phyloP scores from a whole-genome alignment of 2,888 invertebrate species.

The Temnothorax rugatulus region DNA sequence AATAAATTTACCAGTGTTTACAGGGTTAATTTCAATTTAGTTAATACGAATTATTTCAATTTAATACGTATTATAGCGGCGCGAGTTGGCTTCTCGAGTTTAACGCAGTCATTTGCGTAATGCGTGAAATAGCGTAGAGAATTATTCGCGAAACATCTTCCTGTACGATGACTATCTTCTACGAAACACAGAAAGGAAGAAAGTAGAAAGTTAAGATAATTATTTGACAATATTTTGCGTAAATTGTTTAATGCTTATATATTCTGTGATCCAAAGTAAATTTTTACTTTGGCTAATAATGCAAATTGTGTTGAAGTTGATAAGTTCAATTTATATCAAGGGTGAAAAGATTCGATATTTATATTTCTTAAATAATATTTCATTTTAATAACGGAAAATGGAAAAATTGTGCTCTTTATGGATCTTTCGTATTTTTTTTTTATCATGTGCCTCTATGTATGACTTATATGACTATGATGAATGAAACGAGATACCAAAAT shows the following conservation, averaged over 20 bases:
- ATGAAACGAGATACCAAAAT: conserved; percentile 62
- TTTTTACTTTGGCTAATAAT: background rate
- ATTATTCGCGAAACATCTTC: background rate
- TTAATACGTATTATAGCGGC: conserved; percentile 23
- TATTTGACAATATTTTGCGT: background rate
- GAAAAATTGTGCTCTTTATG: background rate
- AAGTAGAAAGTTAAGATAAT: background rate
- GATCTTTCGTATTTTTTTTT: background rate
- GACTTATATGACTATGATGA: background rate
- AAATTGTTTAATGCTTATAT: background rate
- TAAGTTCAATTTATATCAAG: background rate
- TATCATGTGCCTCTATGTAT: background rate
- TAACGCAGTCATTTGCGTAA: conserved; percentile 29
- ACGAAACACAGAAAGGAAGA: background rate
- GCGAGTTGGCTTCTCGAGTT: conserved; percentile 35
- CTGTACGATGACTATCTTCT: background rate
- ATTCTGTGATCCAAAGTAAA: background rate
- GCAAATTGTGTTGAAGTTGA: background rate
- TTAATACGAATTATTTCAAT: conserved; percentile 41
- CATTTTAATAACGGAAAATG: background rate
- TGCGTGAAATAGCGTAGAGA: conserved; percentile 3
- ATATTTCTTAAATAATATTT: background rate
- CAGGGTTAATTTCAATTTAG: conserved; percentile 51
- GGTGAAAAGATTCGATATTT: background rate
- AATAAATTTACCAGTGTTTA: conserved; percentile 48